Conservation (phyloP, 2,797 vertebrate genomes). For the Clarias laeviceps region DNA sequence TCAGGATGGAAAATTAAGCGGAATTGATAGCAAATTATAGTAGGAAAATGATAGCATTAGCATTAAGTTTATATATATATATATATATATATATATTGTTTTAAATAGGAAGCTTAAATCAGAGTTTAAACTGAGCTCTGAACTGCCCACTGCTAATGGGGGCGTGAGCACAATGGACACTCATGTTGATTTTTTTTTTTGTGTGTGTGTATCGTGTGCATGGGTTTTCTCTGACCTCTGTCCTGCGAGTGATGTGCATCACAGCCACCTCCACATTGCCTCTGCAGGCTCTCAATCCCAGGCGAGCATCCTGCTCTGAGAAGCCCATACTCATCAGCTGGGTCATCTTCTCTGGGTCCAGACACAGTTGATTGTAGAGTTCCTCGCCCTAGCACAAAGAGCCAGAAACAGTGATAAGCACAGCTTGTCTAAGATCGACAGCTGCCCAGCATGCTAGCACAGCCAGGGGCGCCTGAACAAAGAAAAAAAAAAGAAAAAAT, state of each 20-base stretch:
- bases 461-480: not conserved
- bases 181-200: not conserved
- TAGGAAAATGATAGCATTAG: not conserved
- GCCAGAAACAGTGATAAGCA: not conserved
- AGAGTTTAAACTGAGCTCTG: not conserved
- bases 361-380: slow-evolving; percentile 78
- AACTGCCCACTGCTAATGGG: not conserved
- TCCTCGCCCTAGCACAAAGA: slow-evolving; percentile 74
- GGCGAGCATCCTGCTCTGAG: slow-evolving; percentile 86
- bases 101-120: not conserved
- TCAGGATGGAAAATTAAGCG: not conserved
- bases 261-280: slow-evolving; percentile 84
- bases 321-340: slow-evolving; percentile 83
- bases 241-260: slow-evolving; percentile 81
- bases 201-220: slow-evolving; percentile 5
- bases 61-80: not conserved
- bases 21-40: no score
- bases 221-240: slow-evolving; percentile 80
- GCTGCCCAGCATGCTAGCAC: not conserved
- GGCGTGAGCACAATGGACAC: not conserved
- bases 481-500: not conserved
- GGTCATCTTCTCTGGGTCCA: slow-evolving; percentile 82
- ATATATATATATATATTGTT: not conserved
- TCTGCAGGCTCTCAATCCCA: slow-evolving; percentile 86
- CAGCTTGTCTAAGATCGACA: not conserved